Conservation (phyloP, 2,888 invertebrate species). For the Ephialtes manifestator region DNA sequence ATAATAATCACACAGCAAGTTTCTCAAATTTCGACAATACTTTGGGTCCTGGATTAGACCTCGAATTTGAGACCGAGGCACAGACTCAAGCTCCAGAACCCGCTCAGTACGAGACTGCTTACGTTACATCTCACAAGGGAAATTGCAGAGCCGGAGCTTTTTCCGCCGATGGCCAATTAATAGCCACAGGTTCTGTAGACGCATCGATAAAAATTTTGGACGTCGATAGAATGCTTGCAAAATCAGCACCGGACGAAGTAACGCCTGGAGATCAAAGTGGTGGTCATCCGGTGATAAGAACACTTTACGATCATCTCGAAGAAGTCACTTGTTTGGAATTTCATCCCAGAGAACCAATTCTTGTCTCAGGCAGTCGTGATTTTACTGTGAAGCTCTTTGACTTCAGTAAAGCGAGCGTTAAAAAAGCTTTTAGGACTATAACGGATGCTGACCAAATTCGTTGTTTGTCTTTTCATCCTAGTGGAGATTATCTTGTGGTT, state of each 20-base stretch:
- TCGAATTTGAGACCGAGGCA: conserved; percentile 99
- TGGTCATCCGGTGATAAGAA: conserved; percentile 99
- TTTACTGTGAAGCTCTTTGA: conserved; percentile 98
- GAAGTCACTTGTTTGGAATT: conserved; percentile 99
- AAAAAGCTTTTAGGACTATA: conserved; percentile 98
- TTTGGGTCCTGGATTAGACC: conserved; percentile 92
- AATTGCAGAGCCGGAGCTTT: conserved; percentile 98
- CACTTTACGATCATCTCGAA: conserved; percentile 98
- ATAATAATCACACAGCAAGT: conserved; percentile 87
- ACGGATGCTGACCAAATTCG: conserved; percentile 97
- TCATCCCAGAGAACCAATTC: conserved; percentile 97
- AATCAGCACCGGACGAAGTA: conserved; percentile 97
- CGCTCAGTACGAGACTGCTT: conserved; percentile 98
- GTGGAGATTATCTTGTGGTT: conserved; percentile 97
- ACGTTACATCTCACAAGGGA: conserved; percentile 99
- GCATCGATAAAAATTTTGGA: conserved; percentile 99
- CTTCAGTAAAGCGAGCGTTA: conserved; percentile 99
- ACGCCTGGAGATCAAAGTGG: conserved; percentile 94
- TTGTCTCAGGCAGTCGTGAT: conserved; percentile 98
- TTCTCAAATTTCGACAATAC: conserved; percentile 89
- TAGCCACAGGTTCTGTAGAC: conserved; percentile 99
- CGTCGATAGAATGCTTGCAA: conserved; percentile 99
- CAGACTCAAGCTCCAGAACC: conserved; percentile 98
- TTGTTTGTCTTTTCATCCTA: conserved; percentile 97
- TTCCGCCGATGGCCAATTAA: conserved; percentile 96